These are phyloP conservation scores for Anolis carolinensis DNA, from an alignment of 2,113 vertebrate genomes.

Conservation along the genomic window DNA sequence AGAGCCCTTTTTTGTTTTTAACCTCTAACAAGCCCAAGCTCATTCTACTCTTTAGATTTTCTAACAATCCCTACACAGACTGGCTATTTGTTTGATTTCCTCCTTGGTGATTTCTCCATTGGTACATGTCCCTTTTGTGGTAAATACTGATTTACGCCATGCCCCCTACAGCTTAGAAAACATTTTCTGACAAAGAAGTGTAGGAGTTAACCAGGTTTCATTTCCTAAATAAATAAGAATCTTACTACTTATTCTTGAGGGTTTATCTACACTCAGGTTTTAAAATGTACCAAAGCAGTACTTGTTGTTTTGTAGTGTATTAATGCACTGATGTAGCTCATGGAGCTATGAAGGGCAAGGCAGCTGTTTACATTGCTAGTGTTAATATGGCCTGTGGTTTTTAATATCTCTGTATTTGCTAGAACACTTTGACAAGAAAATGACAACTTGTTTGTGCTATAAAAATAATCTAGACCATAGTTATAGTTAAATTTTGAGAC, in stretches of 20 bases:
- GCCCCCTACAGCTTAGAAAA: not conserved
- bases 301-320: not conserved
- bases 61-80: too few relatives aligned
- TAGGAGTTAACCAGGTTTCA: not conserved
- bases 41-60: too few relatives aligned
- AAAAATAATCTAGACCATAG: not conserved
- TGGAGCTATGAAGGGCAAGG: not conserved
- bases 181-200: not conserved
- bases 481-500: not conserved
- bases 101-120: too few relatives aligned
- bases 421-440: not conserved
- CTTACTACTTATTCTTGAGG: not conserved
- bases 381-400: not conserved
- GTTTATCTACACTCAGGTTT: not conserved
- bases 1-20: too few relatives aligned
- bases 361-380: too few relatives aligned
- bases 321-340: not conserved
- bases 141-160: not conserved
- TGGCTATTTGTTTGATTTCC: not conserved
- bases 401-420: not conserved
- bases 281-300: not conserved
- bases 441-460: not conserved
- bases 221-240: not conserved
- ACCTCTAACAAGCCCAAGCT: too few relatives aligned
- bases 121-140: too few relatives aligned